Evolutionary conservation across 1,140 invertebrate species (phyloP).

Genomic region (Drosophila chauvacae): DNA sequence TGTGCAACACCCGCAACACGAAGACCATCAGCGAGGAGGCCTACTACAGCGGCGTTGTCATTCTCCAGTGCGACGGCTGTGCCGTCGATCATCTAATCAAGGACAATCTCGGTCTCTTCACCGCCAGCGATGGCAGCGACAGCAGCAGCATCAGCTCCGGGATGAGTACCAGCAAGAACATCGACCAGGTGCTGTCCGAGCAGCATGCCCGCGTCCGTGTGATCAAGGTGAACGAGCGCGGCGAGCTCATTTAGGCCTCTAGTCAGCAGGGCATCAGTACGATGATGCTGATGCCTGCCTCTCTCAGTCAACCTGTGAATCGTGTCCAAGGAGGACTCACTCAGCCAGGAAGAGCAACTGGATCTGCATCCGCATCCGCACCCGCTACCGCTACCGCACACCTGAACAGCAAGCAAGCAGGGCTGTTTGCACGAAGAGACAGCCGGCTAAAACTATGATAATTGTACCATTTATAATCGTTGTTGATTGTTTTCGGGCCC

Average conservation of each 20-base stretch:
- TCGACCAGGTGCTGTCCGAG: constrained; percentile 92
- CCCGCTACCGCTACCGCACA: not conserved
- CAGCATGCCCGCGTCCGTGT: constrained; percentile 88
- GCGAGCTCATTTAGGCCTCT: constrained; percentile 75
- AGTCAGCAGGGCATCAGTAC: constrained; percentile 60
- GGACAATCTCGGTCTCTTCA: constrained; percentile 96
- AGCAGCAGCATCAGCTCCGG: constrained; percentile 87
- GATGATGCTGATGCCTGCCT: constrained; percentile 7
- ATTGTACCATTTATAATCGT: constrained; percentile 25
- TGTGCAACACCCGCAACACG: constrained; percentile 90
- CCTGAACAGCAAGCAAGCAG: constrained; percentile 3
- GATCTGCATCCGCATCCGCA: not conserved
- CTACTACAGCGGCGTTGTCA: constrained; percentile 94
- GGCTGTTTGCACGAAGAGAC: not conserved
- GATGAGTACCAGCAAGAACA: constrained; percentile 89
- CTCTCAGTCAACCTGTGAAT: constrained; percentile 31
- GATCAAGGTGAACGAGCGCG: constrained; percentile 82
- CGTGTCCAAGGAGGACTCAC: constrained; percentile 39
- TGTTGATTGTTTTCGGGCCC: constrained; percentile 29
- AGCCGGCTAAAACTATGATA: constrained; percentile 30
- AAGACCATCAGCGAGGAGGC: constrained; percentile 93
- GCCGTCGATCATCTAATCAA: constrained; percentile 95
- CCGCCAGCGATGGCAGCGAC: constrained; percentile 86
- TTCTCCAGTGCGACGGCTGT: constrained; percentile 94
- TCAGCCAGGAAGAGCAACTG: constrained; percentile 11